A percentile compares a stretch with the other conserved stretches of the same genome.
phyloP scores from a whole-genome alignment of 2,888 invertebrate species.

The Tenthredo livida region DNA sequence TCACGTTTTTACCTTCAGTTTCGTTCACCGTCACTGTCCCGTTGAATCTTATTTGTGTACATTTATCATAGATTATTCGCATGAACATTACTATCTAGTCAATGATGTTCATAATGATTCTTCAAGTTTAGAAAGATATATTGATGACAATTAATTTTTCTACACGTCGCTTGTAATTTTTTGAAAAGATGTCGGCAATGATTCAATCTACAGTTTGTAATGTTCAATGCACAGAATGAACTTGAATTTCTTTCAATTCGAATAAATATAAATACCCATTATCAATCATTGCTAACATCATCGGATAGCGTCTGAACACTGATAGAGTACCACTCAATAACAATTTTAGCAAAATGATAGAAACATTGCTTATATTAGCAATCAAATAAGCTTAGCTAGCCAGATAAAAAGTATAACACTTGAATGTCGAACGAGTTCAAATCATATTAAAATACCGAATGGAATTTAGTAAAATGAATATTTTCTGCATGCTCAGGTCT shows the following conservation, averaged over 20 bases:
- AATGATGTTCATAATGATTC: neutral
- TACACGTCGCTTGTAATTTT: no score
- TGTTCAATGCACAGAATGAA: neutral
- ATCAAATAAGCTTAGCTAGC: slow-evolving; percentile 8
- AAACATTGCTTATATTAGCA: neutral
- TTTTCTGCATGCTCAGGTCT: slow-evolving; percentile 66
- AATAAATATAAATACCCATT: neutral
- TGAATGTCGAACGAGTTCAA: neutral
- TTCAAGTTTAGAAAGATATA: neutral
- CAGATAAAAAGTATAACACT: slow-evolving; percentile 14
- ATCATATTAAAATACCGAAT: neutral
- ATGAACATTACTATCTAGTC: neutral
- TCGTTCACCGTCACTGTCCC: neutral
- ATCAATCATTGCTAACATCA: slow-evolving; percentile 6
- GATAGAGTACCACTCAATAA: neutral
- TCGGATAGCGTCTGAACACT: neutral
- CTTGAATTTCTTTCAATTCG: neutral
- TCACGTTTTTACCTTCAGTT: neutral
- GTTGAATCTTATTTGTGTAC: neutral
- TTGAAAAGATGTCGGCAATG: no score
- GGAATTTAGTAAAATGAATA: neutral
- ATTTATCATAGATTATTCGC: slow-evolving; percentile 1
- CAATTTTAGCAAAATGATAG: neutral
- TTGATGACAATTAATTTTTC: neutral
- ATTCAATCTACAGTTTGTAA: neutral